These are phyloP conservation scores for Prosopocoilus inquinatus DNA, from an alignment of 2,888 invertebrate genomes.

Conservation along the genomic window DNA sequence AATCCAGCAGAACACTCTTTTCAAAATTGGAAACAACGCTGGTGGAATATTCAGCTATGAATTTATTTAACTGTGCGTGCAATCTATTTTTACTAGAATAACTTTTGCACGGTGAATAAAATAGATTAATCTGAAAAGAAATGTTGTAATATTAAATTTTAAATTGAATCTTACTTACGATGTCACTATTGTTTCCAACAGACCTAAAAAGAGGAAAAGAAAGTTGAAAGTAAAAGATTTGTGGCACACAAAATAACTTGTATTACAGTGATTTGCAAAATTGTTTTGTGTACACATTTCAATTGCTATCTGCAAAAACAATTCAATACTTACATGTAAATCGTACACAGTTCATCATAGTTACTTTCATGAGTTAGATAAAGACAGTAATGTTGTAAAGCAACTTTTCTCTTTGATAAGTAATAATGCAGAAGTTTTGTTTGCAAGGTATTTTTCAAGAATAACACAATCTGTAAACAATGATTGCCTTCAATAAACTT, in stretches of 20 bases:
- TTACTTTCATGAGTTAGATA: conserved; percentile 69
- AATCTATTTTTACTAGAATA: conserved; percentile 31
- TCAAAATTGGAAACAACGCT: conserved; percentile 34
- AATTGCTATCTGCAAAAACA: conserved; percentile 13
- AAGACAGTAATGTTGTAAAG: conserved; percentile 71
- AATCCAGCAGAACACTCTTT: conserved; percentile 33
- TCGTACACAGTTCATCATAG: conserved; percentile 66
- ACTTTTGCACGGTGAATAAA: conserved; percentile 37
- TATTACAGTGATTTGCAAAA: too few species aligned
- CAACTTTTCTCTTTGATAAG: conserved; percentile 66
- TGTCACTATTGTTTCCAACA: conserved; percentile 37
- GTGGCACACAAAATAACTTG: too few species aligned
- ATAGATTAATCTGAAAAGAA: conserved; percentile 36
- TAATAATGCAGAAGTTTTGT: conserved; percentile 68
- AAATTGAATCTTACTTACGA: conserved; percentile 29
- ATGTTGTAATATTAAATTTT: not conserved
- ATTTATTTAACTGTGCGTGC: conserved; percentile 34
- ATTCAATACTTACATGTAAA: conserved; percentile 64
- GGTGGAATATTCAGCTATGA: conserved; percentile 34
- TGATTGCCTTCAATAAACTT: not conserved
- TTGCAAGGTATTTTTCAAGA: conserved; percentile 72
- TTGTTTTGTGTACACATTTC: too few species aligned
- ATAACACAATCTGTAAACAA: conserved; percentile 65
- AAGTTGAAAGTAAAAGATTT: conserved; percentile 7
- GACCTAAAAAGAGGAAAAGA: conserved; percentile 36